Evolutionary conservation across 2,113 vertebrate species (phyloP), one percentile per base, ranked within the genome.

Genomic region (Oxyruncus cristatus): DNA sequence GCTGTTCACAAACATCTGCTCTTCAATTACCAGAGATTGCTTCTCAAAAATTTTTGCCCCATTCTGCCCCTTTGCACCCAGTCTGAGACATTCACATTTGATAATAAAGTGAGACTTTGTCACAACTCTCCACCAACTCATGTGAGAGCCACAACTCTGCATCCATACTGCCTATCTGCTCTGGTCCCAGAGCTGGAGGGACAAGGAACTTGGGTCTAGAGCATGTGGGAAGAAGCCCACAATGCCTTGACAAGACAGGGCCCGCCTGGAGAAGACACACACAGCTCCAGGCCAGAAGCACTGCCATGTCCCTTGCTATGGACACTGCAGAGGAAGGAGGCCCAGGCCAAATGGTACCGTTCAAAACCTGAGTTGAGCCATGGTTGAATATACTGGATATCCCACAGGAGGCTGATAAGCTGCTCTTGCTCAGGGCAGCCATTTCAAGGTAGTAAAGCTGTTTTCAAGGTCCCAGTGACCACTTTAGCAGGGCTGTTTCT

Each of bases 261-360:
- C 37, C 5, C 0, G 0, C 32, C 56, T 62, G 41, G 35, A 62
- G 46, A 53, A 62, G 17, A 35, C 4, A 9, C 5, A 3, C 1
- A 11, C 35, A 71, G 52, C 42, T 81, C 52, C 71, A 46, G 53
- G 74, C 26, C 73, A 89, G 81, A 68, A 77, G 68, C 28, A 33
- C 5, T 65, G 78, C 66, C 8, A 1, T 52, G 62, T 27, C 49
- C 14, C 33, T 12, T 8, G 33, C 23, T 30, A 2, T 2, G 41
- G 22, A 26, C 41, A 83, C n/a, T 22, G 28, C 0, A 8, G 63
- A 37, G 67, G 61, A 79, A 65, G 46, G 77, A 90, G 33, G 17
- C 19, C 12, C 17, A 53, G 49, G 62, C 7, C 49, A 74, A 66
- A 85, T 3, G 9, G 17, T 11, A 28, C 49, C 4, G 74, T 44